Percentiles rank a stretch among this genome's conserved stretches.
Evolutionary conservation across 2,888 invertebrate species (phyloP).

Genomic region (Sesamia inferens): DNA sequence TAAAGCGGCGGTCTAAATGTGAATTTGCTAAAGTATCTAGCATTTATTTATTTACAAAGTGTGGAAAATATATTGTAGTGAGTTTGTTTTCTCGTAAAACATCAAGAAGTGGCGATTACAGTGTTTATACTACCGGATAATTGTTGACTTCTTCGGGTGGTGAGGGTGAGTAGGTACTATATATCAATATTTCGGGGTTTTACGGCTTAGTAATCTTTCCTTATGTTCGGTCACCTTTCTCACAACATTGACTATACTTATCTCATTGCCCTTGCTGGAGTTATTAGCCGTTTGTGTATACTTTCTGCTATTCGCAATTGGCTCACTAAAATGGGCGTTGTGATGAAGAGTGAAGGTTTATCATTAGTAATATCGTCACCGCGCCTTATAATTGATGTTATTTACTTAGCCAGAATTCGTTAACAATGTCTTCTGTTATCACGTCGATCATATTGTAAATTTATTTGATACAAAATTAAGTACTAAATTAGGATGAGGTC

Average conservation of each 20-base stretch:
- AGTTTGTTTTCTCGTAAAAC: constrained; percentile 70
- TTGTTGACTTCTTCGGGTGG: constrained; percentile 84
- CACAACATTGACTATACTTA: constrained; percentile 24
- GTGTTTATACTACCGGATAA: constrained; percentile 74
- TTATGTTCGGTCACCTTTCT: constrained; percentile 25
- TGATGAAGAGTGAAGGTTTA: constrained; percentile 78
- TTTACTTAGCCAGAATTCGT: constrained; percentile 59
- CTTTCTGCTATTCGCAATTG: constrained; percentile 40
- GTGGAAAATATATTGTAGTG: constrained; percentile 71
- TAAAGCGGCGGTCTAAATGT: constrained; percentile 82
- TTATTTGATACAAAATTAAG: constrained; percentile 18
- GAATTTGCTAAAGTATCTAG: constrained; percentile 74
- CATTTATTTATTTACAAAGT: constrained; percentile 74
- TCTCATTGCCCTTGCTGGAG: constrained; percentile 10
- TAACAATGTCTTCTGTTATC: constrained; percentile 43
- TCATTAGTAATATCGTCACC: constrained; percentile 78
- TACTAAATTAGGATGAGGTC: constrained; percentile 11
- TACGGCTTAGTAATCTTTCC: constrained; percentile 64
- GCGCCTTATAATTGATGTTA: constrained; percentile 63
- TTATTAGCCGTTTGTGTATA: constrained; percentile 22
- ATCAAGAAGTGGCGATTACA: constrained; percentile 67
- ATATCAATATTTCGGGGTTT: constrained; percentile 75
- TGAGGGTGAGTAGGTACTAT: constrained; percentile 85
- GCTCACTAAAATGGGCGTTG: constrained; percentile 83
- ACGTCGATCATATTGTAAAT: constrained; percentile 15